Evolutionary conservation across 2,888 invertebrate species (phyloP).

Genomic region (Thera obeliscata): DNA sequence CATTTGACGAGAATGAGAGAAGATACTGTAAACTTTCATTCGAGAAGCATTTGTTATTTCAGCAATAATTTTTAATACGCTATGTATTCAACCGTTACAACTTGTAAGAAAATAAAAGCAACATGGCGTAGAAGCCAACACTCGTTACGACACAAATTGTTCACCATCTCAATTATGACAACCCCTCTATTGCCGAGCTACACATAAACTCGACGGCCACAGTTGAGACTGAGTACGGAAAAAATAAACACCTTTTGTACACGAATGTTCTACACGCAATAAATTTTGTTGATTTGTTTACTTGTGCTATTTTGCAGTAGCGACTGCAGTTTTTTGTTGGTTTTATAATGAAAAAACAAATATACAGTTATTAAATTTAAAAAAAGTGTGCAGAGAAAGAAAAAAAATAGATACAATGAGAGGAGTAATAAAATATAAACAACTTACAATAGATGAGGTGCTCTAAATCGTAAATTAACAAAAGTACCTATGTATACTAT

Average conservation of each 20-base stretch:
- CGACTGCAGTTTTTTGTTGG: not conserved
- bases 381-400: no score
- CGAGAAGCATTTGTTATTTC: not conserved
- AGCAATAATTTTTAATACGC: conserved; percentile 2
- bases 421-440: no score
- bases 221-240: conserved; percentile 27
- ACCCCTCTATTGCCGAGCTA: conserved; percentile 38
- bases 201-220: conserved; percentile 39
- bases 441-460: no score
- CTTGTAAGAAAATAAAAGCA: conserved; percentile 25
- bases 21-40: not conserved
- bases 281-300: conserved; percentile 19
- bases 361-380: no score
- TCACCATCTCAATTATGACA: conserved; percentile 41
- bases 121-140: conserved; percentile 35
- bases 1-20: conserved; percentile 6
- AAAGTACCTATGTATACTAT: no score
- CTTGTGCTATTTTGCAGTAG: not conserved
- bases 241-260: conserved; percentile 28
- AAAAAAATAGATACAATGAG: no score
- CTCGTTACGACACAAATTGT: conserved; percentile 40
- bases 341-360: not conserved
- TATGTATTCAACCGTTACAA: conserved; percentile 16
- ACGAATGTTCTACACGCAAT: conserved; percentile 19
- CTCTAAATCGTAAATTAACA: no score